Evolutionary conservation across 1,140 invertebrate species (phyloP), one percentile per base, ranked within the genome.

Genomic region (Andricus grossulariae): DNA sequence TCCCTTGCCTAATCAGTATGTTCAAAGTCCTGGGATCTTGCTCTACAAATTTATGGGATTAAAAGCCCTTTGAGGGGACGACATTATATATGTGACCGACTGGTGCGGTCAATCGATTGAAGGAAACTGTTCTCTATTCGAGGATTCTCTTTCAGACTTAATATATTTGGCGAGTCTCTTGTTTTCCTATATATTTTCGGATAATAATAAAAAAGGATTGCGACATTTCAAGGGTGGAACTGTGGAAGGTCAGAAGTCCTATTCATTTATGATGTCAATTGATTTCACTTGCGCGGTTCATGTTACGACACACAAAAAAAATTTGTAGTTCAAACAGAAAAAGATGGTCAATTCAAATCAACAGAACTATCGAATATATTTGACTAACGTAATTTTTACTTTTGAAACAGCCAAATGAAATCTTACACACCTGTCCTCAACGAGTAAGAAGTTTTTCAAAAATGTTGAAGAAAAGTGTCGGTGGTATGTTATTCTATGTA

Each of bases 11-110:
- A 66, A 66, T 66, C 60, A 66, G 25, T 66, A 32, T 66, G 25
- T 39, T 66, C 60, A 66, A 66, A 66, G 60, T 66, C 25, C 60
- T 66, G 16, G 25, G 60, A 66, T 66, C 60, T 66, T 66, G 60
- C 60, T 66, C 60, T n/a, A 66, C 15, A 66, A 66, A 66, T 66
- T 66, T 66, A 66, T 66, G 60, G 39, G 60, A 66, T 66, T 66
- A 66, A 66, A n/a, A 25, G 32, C 60, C 39, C 25, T 66, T 66
- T 66, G 21, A 54, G 21, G 32, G 25, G 57, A 32, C 39, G 39
- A 45, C 39, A 11, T 13, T n/a, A 39, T 66, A 19, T 19, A 54
- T 39, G 21, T 66, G 55, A 32, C 25, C 39, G 15, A 66, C 60
- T 21, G 60, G 15, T 8, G 60, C 60, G 60, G 60, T 66, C 60